Base-by-base conservation (phyloP, 2,113 vertebrate genomes). In the Electrona antarctica region DNA sequence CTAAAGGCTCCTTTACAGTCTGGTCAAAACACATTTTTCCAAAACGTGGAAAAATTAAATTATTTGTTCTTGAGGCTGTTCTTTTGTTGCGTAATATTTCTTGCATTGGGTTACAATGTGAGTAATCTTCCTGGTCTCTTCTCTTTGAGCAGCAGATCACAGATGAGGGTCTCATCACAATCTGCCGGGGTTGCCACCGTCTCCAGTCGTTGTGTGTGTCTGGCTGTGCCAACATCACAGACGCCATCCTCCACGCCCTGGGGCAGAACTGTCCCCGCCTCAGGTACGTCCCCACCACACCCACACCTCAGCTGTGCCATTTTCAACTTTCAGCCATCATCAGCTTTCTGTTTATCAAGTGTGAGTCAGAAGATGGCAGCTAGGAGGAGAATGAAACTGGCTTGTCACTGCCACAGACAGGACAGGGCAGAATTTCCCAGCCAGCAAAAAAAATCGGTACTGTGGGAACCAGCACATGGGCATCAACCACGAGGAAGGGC, bases 141-240 rank as follows among this genome's bases (percentile, higher is more conserved):
- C 58, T 14, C 67, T 8, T 47, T 72, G 82, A 92, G 90, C 91
- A 99, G 98, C 98, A 98, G 94, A 97, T 99, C 91, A 99, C 98
- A 85, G 98, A 99, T 21, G 97, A 99, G 10, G 98, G 98, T 65
- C 95, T 99, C 83, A 98, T 99, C 89, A 99, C 96, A 59, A 98
- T 99, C 89, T 99, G 98, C 88, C 95, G 98, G 82, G 97, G 97
- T 57, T 98, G 97, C 81, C 97, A 96, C 92, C 96, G 96, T 76
- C 88, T 99, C 78, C 98, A 98, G 87, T 99, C 97, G 60, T 92
- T 99, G 58, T 99, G 97, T 41, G 97, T 98, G 45, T 99, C 98
- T 0, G 97, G 97, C 90, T 99, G 98, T 85, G 95, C 93, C 91
- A 98, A 97, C 91, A 98, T 99, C 86, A 98, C 97, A 61, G 98